Base-by-base conservation (phyloP, 2,113 vertebrate genomes). In the Brachyistius frenatus region DNA sequence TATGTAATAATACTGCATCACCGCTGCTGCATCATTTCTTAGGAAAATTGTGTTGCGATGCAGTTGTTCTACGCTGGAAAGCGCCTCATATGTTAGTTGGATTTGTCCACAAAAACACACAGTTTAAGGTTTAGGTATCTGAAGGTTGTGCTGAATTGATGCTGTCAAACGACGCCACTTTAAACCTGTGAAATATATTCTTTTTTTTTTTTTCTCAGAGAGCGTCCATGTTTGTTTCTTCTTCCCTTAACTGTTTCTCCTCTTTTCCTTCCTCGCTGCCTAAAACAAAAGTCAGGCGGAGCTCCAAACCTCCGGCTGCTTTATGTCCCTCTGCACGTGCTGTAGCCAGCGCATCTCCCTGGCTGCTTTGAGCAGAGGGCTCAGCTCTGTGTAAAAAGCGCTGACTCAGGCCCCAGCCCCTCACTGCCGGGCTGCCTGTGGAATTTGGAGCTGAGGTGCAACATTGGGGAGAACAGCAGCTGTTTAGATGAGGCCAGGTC, bases 361-460 rank as follows among this genome's bases (percentile, higher is more conserved):
- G 13, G 56, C 65, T 77, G 73, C 62, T 85, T 83, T 87, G 80
- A 86, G 85, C 71, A 65, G 66, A 44, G 70, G 78, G 79, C 85
- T 88, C 83, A 79, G 71, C 74, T 81, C 84, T 83, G 79, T 66
- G 78, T 23, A 30, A 57, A 88, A 90, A 93, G 41, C 15, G 94
- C 93, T 94, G 94, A 95, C 90, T 94, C 92, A 94, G 92, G 71
- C 84, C 76, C 65, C 85, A 74, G 77, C 86, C 79, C 77, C 84
- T 87, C 83, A 76, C 84, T 88, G 85, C 77, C 56, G 58, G 57
- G 65, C 88, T 84, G 89, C 81, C 88, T 87, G 88, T 92, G 93
- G 93, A 91, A 94, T 93, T 86, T 93, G 55, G 90, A 90, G 91
- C 82, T 62, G 92, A 90, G 85, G 90, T 91, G 93, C 90, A 89